These are phyloP conservation scores for Festucalex cinctus DNA, from an alignment of 2,113 vertebrate species.

Conservation along the genomic window DNA sequence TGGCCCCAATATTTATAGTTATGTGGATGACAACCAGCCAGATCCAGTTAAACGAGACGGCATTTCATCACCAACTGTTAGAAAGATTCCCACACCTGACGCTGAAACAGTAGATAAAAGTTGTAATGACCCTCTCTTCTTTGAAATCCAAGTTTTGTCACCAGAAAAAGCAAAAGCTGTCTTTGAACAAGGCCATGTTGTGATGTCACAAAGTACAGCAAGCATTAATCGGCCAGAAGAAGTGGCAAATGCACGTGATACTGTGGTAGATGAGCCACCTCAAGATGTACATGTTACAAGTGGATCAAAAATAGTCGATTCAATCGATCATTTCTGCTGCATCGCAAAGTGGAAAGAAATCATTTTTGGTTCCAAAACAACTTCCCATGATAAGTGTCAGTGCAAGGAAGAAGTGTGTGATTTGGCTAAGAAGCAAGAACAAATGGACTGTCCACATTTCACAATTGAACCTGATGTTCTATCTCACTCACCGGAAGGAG, in stretches of 20 bases:
- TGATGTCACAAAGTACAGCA: not conserved
- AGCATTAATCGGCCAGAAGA: not conserved
- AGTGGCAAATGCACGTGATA: not conserved
- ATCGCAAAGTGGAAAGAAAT: constrained; percentile 44
- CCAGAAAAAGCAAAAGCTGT: constrained; percentile 50
- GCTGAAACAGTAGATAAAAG: not conserved
- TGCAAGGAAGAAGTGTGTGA: not conserved
- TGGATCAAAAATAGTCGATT: not conserved
- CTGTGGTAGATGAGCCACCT: not conserved
- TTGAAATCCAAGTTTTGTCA: constrained; percentile 55
- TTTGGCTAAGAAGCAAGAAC: not conserved
- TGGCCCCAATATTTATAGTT: constrained; percentile 20
- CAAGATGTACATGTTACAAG: not conserved
- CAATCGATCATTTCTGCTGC: constrained; percentile 56
- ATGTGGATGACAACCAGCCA: not conserved
- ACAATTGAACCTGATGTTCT: not conserved
- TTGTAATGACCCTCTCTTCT: constrained; percentile 25
- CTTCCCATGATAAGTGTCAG: constrained; percentile 33
- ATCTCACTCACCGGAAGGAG: not conserved
- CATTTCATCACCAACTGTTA: not conserved
- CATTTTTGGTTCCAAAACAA: not conserved
- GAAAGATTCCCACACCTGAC: not conserved
- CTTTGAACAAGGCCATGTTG: constrained; percentile 17
- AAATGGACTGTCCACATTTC: not conserved
- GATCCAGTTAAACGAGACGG: not conserved